Evolutionary conservation across 2,797 vertebrate species (phyloP).

Genomic region (Ispidina lecontei): DNA sequence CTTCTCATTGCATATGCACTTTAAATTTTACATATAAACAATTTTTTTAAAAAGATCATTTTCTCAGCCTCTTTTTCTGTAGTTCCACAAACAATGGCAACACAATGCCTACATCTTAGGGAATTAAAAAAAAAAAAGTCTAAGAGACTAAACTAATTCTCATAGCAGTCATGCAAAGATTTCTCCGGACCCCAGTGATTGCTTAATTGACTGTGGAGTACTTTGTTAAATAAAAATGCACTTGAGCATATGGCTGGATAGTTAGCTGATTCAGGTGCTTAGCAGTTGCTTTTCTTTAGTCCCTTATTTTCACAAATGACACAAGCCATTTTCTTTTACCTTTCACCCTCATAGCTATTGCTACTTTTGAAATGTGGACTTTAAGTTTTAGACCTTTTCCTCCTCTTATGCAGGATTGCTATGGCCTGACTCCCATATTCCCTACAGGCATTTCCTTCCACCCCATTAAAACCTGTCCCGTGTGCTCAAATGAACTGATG

Average conservation of each 20-base stretch:
- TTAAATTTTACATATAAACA: neutral
- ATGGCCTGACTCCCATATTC: neutral
- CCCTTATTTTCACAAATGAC: neutral
- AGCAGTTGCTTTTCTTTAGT: neutral
- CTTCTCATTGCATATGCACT: neutral
- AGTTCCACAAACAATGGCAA: neutral
- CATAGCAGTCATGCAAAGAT: neutral
- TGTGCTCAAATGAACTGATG: neutral
- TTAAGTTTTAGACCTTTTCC: neutral
- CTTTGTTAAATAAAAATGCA: slow-evolving; percentile 28
- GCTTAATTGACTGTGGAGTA: slow-evolving; percentile 36
- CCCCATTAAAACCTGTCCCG: rapidly evolving
- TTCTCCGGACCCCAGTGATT: slow-evolving; percentile 7
- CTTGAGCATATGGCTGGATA: slow-evolving; percentile 20
- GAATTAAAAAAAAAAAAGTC: neutral
- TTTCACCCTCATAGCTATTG: neutral
- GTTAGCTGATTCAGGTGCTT: slow-evolving; percentile 16
- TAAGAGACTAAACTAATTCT: neutral
- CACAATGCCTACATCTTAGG: neutral
- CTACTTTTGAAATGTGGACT: neutral
- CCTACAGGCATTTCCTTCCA: neutral
- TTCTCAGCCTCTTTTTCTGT: neutral
- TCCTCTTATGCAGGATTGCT: neutral
- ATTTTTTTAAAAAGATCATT: neutral
- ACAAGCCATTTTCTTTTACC: neutral